Evolutionary conservation across 1,140 invertebrate genomes (phyloP), one percentile per base, ranked within the genome.

Genomic region (Pinna nobilis): DNA sequence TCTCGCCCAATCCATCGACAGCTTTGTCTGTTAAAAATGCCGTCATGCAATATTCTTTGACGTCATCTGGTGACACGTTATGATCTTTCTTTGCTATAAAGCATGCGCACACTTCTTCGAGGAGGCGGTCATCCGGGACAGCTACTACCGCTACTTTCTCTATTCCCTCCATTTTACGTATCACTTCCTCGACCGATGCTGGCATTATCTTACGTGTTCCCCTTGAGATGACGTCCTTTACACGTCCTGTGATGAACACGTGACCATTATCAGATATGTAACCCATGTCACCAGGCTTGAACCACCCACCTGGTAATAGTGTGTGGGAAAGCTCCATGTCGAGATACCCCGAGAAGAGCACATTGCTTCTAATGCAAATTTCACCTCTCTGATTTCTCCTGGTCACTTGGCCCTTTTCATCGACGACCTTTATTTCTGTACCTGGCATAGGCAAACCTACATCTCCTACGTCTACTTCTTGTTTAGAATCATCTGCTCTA

Each of bases 281-380:
- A 4, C 70, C 76, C 0, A 67, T 33, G 39, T 81, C 79, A 13
- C 73, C 79, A 2, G 74, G 76, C 53, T 65, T 67, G 41, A 59
- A 81, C 79, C 79, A 81, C 9, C n/a, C n/a, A n/a, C 70, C 41
- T n/a, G 72, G 57, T 5, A 49, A 47, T 57, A 59, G 44, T 3
- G 25, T 50, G 13, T 59, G 78, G 18, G 65, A 41, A 20, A 65
- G 57, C n/a, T 47, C 39, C 51, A 69, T 66, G n/a, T 72, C 65
- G 33, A 61, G 66, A 57, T 78, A 78, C 32, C 69, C 73, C n/a
- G 18, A 50, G 18, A 72, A 68, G n/a, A 55, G 11, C 4, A n/a
- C 44, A n/a, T 41, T 25, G 55, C 63, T 57, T 25, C 73, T 50
- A 5, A 70, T 30, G 15, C 47, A 75, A 1, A 78, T 20, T 53